Conservation (phyloP, 2,888 invertebrate species). For the Ormyrus pomaceus region DNA sequence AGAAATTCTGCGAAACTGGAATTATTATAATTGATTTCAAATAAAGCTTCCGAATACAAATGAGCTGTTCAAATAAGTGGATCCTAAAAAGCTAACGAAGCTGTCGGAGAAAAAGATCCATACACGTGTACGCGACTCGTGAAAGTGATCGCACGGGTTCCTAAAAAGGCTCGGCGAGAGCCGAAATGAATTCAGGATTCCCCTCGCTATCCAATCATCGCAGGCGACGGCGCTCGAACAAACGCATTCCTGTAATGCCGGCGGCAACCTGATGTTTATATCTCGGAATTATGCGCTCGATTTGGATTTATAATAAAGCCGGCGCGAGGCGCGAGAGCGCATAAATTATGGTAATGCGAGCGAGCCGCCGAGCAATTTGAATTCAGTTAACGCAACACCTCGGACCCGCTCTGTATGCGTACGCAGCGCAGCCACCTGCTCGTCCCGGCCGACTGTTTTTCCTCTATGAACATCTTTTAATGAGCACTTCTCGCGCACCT, state of each 20-base stretch:
- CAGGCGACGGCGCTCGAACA: conserved; percentile 4
- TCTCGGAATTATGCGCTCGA: conserved; percentile 68
- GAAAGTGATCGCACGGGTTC: conserved; percentile 35
- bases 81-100: conserved; percentile 26
- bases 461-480: conserved; percentile 65
- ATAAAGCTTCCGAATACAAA: too few relatives aligned
- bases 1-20: too few relatives aligned
- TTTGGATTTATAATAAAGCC: conserved; percentile 73
- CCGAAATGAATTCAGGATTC: conserved; percentile 19
- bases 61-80: too few relatives aligned
- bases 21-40: too few relatives aligned
- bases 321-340: conserved; percentile 67
- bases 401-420: background rate
- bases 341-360: conserved; percentile 73
- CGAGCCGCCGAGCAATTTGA: conserved; percentile 67
- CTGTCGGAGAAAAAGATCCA: background rate
- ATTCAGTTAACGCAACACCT: conserved; percentile 73
- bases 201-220: conserved; percentile 28
- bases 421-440: conserved; percentile 16
- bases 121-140: conserved; percentile 16
- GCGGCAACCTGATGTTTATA: conserved; percentile 63
- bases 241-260: conserved; percentile 27
- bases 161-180: conserved; percentile 42
- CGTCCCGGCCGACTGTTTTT: conserved; percentile 48
- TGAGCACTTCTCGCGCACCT: conserved; percentile 16